Evolutionary conservation across 2,888 invertebrate species (phyloP).

Genomic region (Ophioninae sp.): DNA sequence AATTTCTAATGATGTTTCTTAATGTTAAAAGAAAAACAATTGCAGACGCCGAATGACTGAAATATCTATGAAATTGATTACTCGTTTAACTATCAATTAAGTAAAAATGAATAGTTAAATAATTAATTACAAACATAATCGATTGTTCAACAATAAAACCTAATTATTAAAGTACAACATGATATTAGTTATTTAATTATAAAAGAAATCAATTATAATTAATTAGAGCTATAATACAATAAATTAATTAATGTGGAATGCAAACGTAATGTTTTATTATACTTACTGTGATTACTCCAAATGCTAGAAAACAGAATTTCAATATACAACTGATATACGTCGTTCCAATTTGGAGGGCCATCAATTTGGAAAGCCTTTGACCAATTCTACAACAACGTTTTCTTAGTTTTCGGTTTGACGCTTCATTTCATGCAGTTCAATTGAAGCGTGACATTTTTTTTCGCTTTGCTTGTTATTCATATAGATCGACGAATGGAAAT

Average conservation of each 20-base stretch:
- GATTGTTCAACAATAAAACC: no score
- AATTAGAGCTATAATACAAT: not conserved
- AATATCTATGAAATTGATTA: not conserved
- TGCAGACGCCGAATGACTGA: not conserved
- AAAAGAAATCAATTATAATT: not conserved
- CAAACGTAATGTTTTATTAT: not conserved
- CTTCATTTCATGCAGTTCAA: not conserved
- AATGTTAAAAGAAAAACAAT: not conserved
- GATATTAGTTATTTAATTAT: not conserved
- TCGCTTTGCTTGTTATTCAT: not conserved
- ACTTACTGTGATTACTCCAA: slow-evolving; percentile 66
- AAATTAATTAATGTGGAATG: not conserved
- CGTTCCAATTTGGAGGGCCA: slow-evolving; percentile 64
- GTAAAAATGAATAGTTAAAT: no score
- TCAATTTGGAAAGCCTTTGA: slow-evolving; percentile 60
- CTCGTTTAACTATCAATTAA: no score
- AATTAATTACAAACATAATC: no score
- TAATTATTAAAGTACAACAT: no score
- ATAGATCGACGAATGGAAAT: no score
- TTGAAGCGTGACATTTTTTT: not conserved
- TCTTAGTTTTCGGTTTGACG: not conserved
- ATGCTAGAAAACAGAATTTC: slow-evolving; percentile 69
- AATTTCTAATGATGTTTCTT: no score
- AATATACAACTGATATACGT: slow-evolving; percentile 68
- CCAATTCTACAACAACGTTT: slow-evolving; percentile 41